phyloP scores from a whole-genome alignment of 37 sponge, comb jelly and placozoan genomes.

The Trichoplax adhaerens region DNA sequence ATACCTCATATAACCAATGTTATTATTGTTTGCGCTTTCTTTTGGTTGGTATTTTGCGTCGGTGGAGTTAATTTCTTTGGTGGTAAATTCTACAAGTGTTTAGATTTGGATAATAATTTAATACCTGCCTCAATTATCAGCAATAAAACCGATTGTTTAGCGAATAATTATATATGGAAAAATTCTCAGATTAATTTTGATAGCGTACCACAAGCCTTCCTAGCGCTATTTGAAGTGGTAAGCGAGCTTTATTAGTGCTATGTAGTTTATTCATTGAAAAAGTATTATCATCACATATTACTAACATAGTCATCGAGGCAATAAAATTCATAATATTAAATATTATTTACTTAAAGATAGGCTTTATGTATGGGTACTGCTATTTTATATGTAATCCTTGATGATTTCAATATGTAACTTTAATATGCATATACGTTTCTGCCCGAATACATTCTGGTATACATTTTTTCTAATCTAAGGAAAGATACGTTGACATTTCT shows the following conservation, averaged over 20 bases:
- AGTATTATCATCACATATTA: too few species aligned
- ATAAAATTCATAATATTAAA: too few species aligned
- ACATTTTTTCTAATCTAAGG: too few species aligned
- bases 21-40: constrained; percentile 11
- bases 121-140: background rate
- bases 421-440: too few species aligned
- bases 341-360: too few species aligned
- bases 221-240: constrained; percentile 31
- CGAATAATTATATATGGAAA: constrained; percentile 7
- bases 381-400: too few species aligned
- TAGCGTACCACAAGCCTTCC: constrained; percentile 2
- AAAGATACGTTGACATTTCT: too few species aligned
- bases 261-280: too few species aligned
- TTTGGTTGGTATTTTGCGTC: constrained; percentile 22
- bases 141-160: constrained; percentile 8
- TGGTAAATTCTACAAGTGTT: constrained; percentile 15
- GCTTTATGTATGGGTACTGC: too few species aligned
- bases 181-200: constrained; percentile 25
- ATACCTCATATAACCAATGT: constrained; percentile 22
- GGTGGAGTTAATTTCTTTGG: constrained; percentile 23
- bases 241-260: background rate
- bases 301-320: too few species aligned
- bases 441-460: too few species aligned
- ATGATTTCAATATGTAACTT: too few species aligned
- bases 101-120: constrained; percentile 2